These are phyloP conservation scores for Ceyx erithaca DNA, from an alignment of 2,797 vertebrate species.

Conservation along the genomic window DNA sequence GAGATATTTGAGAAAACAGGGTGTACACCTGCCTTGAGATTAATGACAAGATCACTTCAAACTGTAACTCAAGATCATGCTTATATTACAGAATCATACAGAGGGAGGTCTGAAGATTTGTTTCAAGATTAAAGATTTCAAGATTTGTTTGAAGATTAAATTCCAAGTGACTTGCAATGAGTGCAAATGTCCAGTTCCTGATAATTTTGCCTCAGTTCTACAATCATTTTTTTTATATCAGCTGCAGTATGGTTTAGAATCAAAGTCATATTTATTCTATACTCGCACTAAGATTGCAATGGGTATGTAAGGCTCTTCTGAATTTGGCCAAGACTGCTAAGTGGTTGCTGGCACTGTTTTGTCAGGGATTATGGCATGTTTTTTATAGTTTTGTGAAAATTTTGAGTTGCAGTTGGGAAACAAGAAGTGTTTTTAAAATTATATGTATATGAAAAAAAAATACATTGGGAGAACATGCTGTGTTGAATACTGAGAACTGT, in stretches of 20 bases:
- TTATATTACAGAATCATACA: background rate
- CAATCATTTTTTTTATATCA: conserved; percentile 9
- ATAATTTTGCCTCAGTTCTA: conserved; percentile 34
- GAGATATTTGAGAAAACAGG: background rate
- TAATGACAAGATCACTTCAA: background rate
- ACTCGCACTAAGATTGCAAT: background rate
- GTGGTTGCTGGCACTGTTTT: conserved; percentile 44
- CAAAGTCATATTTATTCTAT: conserved; percentile 44
- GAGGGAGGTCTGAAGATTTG: too few species aligned
- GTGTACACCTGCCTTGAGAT: background rate
- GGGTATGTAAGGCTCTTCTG: conserved; percentile 11
- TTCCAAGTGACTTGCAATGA: background rate
- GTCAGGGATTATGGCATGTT: conserved; percentile 42
- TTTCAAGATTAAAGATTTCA: too few species aligned
- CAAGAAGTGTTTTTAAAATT: conserved; percentile 42
- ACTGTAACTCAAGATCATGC: background rate
- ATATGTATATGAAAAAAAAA: conserved; percentile 38
- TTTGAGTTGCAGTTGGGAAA: conserved; percentile 60
- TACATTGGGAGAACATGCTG: background rate
- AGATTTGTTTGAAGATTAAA: conserved; percentile 3
- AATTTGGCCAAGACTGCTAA: conserved; percentile 50
- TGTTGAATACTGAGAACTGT: background rate
- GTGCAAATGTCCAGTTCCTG: background rate
- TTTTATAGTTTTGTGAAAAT: conserved; percentile 61
- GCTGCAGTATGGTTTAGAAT: background rate